phyloP scores from a whole-genome alignment of 1,140 invertebrate genomes.

The Drosophila trapezifrons region DNA sequence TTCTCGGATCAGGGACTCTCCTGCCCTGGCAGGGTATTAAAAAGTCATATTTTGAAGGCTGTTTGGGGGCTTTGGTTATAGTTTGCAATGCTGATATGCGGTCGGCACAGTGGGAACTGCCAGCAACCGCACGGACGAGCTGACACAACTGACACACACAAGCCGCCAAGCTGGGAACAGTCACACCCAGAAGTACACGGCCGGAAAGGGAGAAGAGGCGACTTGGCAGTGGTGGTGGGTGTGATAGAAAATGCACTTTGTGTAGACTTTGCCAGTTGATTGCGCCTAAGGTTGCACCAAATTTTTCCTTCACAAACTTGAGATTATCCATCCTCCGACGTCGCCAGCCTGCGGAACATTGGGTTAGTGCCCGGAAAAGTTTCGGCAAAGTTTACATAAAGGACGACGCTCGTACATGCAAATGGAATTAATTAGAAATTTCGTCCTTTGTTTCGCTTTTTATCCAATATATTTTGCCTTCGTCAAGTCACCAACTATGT shows the following conservation, averaged over 20 bases:
- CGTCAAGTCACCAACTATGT: slow-evolving; percentile 16
- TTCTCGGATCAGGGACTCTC: not conserved
- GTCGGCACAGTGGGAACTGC: slow-evolving; percentile 21
- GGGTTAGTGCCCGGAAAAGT: slow-evolving; percentile 27
- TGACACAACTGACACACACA: slow-evolving; percentile 28
- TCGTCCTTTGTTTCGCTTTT: slow-evolving; percentile 27
- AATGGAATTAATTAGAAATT: slow-evolving; percentile 43
- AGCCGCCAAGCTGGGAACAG: slow-evolving; percentile 22
- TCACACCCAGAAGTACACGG: slow-evolving; percentile 17
- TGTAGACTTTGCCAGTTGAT: slow-evolving; percentile 31
- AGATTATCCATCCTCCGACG: not conserved
- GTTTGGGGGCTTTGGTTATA: slow-evolving; percentile 33
- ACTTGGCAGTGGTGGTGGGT: not conserved
- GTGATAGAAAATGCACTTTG: slow-evolving; percentile 27
- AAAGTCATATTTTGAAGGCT: slow-evolving; percentile 26
- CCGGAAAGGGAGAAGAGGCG: too few species aligned
- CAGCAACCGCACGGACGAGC: slow-evolving; percentile 20
- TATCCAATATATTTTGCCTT: slow-evolving; percentile 12
- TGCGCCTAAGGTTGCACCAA: slow-evolving; percentile 33
- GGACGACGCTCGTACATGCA: slow-evolving; percentile 10
- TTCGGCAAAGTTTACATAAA: slow-evolving; percentile 28
- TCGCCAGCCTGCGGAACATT: slow-evolving; percentile 7
- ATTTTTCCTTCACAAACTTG: slow-evolving; percentile 32
- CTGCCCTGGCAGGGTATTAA: slow-evolving; percentile 13
- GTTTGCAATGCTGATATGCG: slow-evolving; percentile 47